Base-by-base conservation (phyloP, 2,113 vertebrate species). In the Pelvicachromis taeniatus region DNA sequence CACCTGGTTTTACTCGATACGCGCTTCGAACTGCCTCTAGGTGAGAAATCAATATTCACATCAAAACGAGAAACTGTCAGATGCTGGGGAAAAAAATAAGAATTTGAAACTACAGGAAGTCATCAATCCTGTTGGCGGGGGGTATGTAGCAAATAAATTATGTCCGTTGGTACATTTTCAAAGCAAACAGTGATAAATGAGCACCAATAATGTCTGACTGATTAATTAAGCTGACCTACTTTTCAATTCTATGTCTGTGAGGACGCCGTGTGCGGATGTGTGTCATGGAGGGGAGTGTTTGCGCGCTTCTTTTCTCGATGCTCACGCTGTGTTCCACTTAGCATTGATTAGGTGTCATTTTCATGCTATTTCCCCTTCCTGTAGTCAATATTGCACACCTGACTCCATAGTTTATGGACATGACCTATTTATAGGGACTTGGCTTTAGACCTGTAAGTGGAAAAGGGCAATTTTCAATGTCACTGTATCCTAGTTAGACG, bases 1-100 rank as follows among this genome's bases (percentile, higher is more conserved):
- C 98, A 99, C 91, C 96, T 97, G 77, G 98, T 99, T 91, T 96
- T 99, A 65, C 96, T 99, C 1, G 99, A 99, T 90, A 98, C 98
- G 0, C 98, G 98, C 88, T 99, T 99, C 0, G 99, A 99, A 89
- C 95, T 99, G 88, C 99, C 99, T 0, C 95, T 99, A 12, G 99
- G 99, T 99, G 94, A 92, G 96, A 79, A 80, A 87, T 82, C 78
- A 23, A 68, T 87, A 26, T 21, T 89, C 21, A 75, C 33, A 10
- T 82, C 29, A 21, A 58, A 80, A 83, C 83, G 38, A 63, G 35
- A 85, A 81, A 45, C 50, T 23, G 68, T 53, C n/a, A 61, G 42
- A 83, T 31, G 73, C 11, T 19, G 10, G 52, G 21, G 26, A 26
- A 68, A 17, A 79, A 65, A 40, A 73, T 84, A 29, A 75, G 23